Base-by-base conservation (phyloP, 2,888 invertebrate genomes). In the Clistopyga incitator region DNA sequence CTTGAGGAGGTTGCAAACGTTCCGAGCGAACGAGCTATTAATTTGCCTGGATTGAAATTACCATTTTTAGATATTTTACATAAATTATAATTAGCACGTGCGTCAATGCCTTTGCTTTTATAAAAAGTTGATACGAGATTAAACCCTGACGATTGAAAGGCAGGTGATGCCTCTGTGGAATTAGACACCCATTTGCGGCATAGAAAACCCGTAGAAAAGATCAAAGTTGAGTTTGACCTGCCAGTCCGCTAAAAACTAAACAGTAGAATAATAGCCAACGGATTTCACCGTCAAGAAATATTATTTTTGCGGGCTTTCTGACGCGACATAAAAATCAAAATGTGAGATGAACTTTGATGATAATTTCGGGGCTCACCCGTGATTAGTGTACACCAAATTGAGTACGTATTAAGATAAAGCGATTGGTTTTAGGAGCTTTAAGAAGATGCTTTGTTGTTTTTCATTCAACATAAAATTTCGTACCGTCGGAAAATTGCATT, bases 401-500 rank as follows among this genome's bases (percentile, higher is more conserved):
- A 86, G 54, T 82, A 76, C 47, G 75, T 77, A 84, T 81, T 83
- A 77, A 80, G 65, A 59, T 54, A 78, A 75, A 85, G 85, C 85
- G 61, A 82, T 88, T 86, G 86, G 85, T 84, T 84, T 82, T 64
- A 84, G 78, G 88, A 84, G 82, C 75, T 86, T 86, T 84, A 81
- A 65, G 45, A 59, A 64, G 45, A 50, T 15, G 78, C 84, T 70
- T 75, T 81, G 78, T 67, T 29, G 71, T 61, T 78, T 82, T 38
- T 38, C 8, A 4, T 29, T 68, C 67, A 74, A 56, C 74, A 52
- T 68, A 74, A 84, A 81, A 76, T 81, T 80, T 90, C 91, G 90
- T 91, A 91, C 91, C 91, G 87, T 91, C 90, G 80, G 91, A 91
- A 89, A 91, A 91, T 86, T 90, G 90, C 82, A 89, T 90, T 91